phyloP scores from a whole-genome alignment of 1,140 invertebrate species.

The Popillia japonica region DNA sequence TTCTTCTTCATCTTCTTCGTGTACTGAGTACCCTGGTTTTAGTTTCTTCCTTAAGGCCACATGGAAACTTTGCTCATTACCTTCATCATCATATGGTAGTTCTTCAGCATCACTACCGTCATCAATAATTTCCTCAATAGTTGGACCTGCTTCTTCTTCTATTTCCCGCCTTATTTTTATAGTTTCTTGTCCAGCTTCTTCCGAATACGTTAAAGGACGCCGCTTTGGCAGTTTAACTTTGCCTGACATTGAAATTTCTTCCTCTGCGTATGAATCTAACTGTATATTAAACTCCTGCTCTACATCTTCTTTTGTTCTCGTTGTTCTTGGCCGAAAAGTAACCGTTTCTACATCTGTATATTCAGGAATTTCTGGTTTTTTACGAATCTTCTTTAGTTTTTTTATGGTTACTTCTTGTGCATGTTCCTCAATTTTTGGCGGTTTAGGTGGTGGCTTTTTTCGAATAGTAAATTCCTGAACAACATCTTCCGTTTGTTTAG shows the following conservation, averaged over 20 bases:
- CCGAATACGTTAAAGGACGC: conserved; percentile 72
- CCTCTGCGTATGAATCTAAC: conserved; percentile 83
- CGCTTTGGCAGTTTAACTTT: conserved; percentile 80
- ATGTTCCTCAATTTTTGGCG: conserved; percentile 72
- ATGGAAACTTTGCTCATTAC: conserved; percentile 63
- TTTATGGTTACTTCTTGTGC: conserved; percentile 77
- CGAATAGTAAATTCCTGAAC: conserved; percentile 67
- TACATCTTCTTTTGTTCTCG: conserved; percentile 80
- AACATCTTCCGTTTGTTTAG: conserved; percentile 54
- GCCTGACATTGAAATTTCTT: conserved; percentile 84
- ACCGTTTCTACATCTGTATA: conserved; percentile 74
- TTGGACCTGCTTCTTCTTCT: conserved; percentile 69
- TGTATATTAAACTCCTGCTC: conserved; percentile 88
- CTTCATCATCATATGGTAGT: conserved; percentile 70
- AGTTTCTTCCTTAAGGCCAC: conserved; percentile 65
- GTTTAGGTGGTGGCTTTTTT: conserved; percentile 60
- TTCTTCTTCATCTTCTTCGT: conserved; percentile 68
- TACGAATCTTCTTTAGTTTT: conserved; percentile 72
- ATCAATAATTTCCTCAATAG: conserved; percentile 75
- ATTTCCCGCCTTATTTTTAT: conserved; percentile 76
- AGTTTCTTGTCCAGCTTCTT: conserved; percentile 76
- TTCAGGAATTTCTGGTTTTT: conserved; percentile 73
- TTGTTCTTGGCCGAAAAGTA: conserved; percentile 75
- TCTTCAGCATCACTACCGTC: conserved; percentile 68
- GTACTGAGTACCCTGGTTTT: conserved; percentile 64